Base-by-base conservation (phyloP, 2,113 vertebrate species). In the Tylochromis polylepis region DNA sequence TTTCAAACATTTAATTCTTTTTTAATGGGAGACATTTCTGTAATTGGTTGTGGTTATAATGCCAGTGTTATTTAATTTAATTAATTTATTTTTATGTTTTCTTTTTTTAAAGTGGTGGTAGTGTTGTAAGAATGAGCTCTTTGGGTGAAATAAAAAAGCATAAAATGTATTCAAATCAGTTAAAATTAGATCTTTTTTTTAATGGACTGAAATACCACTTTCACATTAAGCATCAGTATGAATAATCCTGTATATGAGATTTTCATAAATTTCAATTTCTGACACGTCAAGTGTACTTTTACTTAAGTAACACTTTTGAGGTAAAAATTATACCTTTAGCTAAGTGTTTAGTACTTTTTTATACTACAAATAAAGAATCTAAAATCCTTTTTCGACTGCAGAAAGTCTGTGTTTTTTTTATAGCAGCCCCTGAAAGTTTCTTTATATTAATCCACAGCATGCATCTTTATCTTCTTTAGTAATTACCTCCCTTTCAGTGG, bases 401-500 rank as follows among this genome's bases (percentile, higher is more conserved):
- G 5, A 51, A 6, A 77, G 34, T 79, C 72, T 90, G 58, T 70
- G 56, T 75, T 79, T 90, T 67, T 31, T 60, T 87, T 58, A 31
- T 60, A 53, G 55, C 85, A 79, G 53, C 65, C 51, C 29, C 29
- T 77, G 72, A 31, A 31, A n/a, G 72, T 77, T 51, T 75, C 41
- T 51, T 75, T 46, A 29, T 49, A 15, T 75, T 85, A 88, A 88
- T 79, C 79, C 82, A 67, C 80, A 60, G 60, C 57, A 81, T 70
- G 49, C 82, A 70, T 80, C 60, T 77, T n/a, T 4, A 53, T 78
- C 58, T 49, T 84, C 24, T 81, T 81, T 43, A 79, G 57, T 89
- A 79, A 92, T 90, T 77, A 88, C 81, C 56, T 84, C 80, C 36
- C 72, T 89, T 90, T 90, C 31, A 91, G 56, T 60, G 57, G 36